A percentile compares a stretch with the other conserved stretches of the same genome.
phyloP scores from a whole-genome alignment of 53 echinoderm and acorn worm species.

The Temnopleurus reevesii region DNA sequence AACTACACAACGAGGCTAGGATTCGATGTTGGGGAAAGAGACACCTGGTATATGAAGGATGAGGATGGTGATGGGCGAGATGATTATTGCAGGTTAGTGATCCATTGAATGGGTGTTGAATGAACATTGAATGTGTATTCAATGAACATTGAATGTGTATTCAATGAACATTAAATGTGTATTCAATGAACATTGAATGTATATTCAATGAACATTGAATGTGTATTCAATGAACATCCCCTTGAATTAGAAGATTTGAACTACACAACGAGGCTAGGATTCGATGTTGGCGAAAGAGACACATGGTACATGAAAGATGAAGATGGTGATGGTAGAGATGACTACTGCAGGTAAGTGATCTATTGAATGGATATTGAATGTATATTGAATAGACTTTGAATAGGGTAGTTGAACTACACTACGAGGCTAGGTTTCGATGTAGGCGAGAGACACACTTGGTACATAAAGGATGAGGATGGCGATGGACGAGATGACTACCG shows the following conservation, averaged over 20 bases:
- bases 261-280: constrained; percentile 72
- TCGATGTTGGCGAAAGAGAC: constrained; percentile 79
- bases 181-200: too few relatives aligned
- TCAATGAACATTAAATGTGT: too few relatives aligned
- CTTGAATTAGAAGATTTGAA: constrained; percentile 88
- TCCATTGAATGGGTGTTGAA: too few relatives aligned
- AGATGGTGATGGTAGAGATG: constrained; percentile 86
- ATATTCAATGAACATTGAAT: too few relatives aligned
- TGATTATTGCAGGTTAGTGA: constrained; percentile 88
- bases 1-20: constrained; percentile 78
- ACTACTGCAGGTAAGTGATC: constrained; percentile 82
- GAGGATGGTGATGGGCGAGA: constrained; percentile 90
- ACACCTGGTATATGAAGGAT: constrained; percentile 97
- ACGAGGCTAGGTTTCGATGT: too few relatives aligned
- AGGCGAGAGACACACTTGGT: neutral
- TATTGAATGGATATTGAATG: too few relatives aligned
- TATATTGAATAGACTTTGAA: too few relatives aligned
- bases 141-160: too few relatives aligned
- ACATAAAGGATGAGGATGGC: neutral
- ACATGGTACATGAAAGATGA: constrained; percentile 99
- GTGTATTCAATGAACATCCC: too few relatives aligned
- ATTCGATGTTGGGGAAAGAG: constrained; percentile 78
- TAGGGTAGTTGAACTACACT: too few relatives aligned
- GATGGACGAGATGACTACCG: neutral
- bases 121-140: too few relatives aligned